phyloP scores from a whole-genome alignment of 2,888 invertebrate genomes.

The Tolmerus cingulatus region DNA sequence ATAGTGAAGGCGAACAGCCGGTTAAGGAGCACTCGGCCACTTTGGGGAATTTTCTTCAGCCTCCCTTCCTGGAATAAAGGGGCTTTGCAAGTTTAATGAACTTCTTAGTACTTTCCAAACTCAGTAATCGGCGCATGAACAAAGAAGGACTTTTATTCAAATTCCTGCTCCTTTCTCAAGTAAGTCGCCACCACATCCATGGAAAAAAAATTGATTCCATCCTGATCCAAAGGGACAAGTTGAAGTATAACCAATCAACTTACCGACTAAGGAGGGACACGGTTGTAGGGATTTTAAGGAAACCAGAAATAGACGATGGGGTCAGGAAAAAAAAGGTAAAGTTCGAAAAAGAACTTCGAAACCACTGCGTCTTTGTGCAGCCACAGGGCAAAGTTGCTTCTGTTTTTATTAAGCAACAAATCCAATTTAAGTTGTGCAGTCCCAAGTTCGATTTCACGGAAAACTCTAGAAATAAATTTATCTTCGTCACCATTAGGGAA shows the following conservation, averaged over 20 bases:
- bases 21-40: neutral
- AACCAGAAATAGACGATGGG: neutral
- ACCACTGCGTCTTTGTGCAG: neutral
- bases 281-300: neutral
- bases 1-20: neutral
- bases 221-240: neutral
- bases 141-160: neutral
- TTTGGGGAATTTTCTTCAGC: neutral
- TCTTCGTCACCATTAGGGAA: neutral
- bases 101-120: neutral
- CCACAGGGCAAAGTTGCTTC: neutral
- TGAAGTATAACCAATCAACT: neutral
- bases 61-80: neutral
- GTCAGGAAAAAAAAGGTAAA: neutral
- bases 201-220: neutral
- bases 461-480: constrained; percentile 10
- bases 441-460: neutral
- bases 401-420: neutral
- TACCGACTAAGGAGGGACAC: neutral
- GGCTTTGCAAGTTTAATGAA: neutral
- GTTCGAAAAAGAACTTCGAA: neutral
- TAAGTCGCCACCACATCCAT: neutral
- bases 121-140: neutral
- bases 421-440: constrained; percentile 31
- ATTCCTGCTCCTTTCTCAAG: neutral